Evolutionary conservation across 1,140 invertebrate species (phyloP).

Genomic region (Rhopalosiphum padi): DNA sequence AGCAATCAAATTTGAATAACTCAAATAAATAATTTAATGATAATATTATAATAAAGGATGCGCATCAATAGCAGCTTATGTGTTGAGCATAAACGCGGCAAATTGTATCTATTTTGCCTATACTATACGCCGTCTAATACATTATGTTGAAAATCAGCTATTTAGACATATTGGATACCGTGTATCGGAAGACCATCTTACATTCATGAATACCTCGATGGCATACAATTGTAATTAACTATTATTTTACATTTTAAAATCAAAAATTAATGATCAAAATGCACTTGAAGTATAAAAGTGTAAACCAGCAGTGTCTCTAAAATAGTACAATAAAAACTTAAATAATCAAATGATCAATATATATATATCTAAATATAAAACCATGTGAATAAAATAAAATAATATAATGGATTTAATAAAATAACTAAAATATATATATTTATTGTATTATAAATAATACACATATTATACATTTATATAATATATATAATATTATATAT

Average conservation of each 20-base stretch:
- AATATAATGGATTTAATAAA: too few species aligned
- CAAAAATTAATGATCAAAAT: neutral
- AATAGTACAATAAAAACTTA: neutral
- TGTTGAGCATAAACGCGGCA: neutral
- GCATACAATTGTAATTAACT: too few species aligned
- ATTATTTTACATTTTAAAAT: neutral
- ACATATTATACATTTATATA: too few species aligned
- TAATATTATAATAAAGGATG: neutral
- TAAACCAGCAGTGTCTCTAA: too few species aligned
- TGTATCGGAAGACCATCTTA: too few species aligned
- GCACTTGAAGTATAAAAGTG: neutral
- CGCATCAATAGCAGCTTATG: neutral
- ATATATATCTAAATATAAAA: too few species aligned
- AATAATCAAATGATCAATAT: too few species aligned
- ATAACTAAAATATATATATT: too few species aligned
- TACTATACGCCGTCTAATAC: neutral
- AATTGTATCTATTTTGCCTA: neutral
- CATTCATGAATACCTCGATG: neutral
- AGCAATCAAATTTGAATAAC: neutral
- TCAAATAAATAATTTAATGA: neutral
- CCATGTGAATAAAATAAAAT: too few species aligned
- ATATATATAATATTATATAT: neutral
- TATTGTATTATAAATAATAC: too few species aligned
- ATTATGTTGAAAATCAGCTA: too few species aligned
- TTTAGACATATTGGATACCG: too few species aligned